A percentile compares a stretch with the other conserved stretches of the same genome.
phyloP scores from a whole-genome alignment of 2,888 invertebrate genomes.

The Mellilla xanthometata region DNA sequence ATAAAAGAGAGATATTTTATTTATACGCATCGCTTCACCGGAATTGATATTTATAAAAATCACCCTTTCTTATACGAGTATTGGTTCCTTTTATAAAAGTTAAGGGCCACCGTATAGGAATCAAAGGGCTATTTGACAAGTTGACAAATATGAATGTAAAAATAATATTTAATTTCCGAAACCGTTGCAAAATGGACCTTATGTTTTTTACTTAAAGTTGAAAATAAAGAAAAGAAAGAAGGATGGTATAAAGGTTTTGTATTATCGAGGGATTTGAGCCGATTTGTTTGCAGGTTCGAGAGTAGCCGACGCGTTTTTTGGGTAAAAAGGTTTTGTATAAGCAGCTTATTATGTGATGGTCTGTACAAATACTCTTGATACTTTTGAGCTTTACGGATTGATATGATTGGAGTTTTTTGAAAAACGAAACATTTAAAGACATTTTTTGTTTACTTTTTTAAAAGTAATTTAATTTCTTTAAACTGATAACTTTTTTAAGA shows the following conservation, averaged over 20 bases:
- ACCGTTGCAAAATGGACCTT: conserved; percentile 26
- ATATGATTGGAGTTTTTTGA: conserved; percentile 4
- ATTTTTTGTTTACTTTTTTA: too few relatives aligned
- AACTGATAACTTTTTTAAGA: too few relatives aligned
- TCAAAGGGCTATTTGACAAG: conserved; percentile 78
- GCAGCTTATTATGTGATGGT: conserved; percentile 47
- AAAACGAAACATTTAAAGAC: too few relatives aligned
- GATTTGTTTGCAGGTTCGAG: conserved; percentile 66
- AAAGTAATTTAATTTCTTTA: too few relatives aligned
- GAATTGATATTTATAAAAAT: conserved; percentile 57
- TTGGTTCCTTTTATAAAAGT: conserved; percentile 38
- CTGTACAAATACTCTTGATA: conserved; percentile 24
- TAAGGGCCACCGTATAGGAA: conserved; percentile 60
- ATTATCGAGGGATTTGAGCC: conserved; percentile 68
- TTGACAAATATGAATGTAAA: conserved; percentile 72
- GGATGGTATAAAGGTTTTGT: conserved; percentile 54
- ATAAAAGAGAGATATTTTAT: too few relatives aligned
- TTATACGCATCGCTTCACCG: conserved; percentile 45
- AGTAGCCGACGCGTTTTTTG: conserved; percentile 45
- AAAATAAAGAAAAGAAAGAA: conserved; percentile 2
- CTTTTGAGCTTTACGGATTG: conserved; percentile 13
- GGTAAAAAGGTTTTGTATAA: conserved; percentile 43
- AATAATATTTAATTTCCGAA: conserved; percentile 50
- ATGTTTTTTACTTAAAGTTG: conserved; percentile 15
- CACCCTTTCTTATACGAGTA: conserved; percentile 25